A percentile compares a stretch with the other conserved stretches of the same genome.
phyloP scores from a whole-genome alignment of 2,113 vertebrate species.

The Hydropotes inermis region DNA sequence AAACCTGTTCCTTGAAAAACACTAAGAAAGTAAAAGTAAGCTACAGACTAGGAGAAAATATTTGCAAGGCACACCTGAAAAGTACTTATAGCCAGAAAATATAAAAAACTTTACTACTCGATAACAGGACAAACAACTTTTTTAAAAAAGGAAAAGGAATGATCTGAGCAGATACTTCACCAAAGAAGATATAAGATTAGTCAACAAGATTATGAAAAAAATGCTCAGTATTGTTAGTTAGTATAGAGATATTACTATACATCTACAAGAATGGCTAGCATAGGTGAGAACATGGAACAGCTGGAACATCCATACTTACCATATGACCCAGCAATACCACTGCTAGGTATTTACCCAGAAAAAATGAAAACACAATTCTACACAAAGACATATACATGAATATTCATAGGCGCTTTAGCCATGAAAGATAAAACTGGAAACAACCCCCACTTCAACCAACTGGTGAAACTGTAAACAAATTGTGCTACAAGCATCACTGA shows the following conservation, averaged over 20 bases:
- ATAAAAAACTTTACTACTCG: background rate
- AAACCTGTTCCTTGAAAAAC: background rate
- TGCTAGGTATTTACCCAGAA: background rate
- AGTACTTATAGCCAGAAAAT: background rate
- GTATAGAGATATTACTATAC: background rate
- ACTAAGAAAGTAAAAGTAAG: background rate
- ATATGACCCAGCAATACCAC: background rate
- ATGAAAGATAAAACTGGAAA: background rate
- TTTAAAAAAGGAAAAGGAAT: background rate
- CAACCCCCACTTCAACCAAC: background rate
- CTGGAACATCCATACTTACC: background rate
- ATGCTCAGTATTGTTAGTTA: background rate
- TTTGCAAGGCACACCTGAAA: background rate
- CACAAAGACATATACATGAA: background rate
- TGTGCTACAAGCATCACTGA: background rate
- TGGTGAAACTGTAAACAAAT: background rate
- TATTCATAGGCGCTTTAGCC: background rate
- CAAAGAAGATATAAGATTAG: background rate
- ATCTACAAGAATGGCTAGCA: background rate
- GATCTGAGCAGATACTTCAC: background rate
- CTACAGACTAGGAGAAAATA: background rate
- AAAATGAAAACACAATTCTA: background rate
- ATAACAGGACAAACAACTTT: background rate
- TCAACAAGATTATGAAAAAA: background rate
- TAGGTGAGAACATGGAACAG: background rate